These are phyloP conservation scores for Brachylomia viminalis DNA, from an alignment of 2,888 invertebrate genomes.

Conservation along the genomic window DNA sequence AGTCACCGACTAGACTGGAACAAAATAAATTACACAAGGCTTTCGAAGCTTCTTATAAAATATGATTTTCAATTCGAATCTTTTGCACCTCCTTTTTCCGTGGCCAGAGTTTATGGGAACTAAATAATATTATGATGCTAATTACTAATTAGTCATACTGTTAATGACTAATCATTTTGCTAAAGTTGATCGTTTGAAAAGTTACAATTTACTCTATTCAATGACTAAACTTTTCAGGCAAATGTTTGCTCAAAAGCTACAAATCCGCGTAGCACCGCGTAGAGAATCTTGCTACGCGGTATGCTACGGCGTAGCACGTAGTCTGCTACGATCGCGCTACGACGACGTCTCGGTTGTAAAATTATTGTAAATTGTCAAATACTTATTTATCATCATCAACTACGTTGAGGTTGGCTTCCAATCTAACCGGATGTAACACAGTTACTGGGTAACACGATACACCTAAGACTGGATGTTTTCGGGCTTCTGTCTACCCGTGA, in stretches of 20 bases:
- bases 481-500: background rate
- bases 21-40: background rate
- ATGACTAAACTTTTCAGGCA: background rate
- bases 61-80: background rate
- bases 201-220: background rate
- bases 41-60: background rate
- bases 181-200: background rate
- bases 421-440: background rate
- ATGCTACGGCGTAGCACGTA: conserved; percentile 25
- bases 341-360: background rate
- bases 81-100: background rate
- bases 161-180: background rate
- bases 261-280: background rate
- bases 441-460: background rate
- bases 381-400: background rate
- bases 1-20: background rate
- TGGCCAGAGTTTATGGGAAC: background rate
- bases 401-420: too few relatives aligned
- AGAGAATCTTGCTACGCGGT: background rate
- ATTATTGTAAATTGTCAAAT: background rate
- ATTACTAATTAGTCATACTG: background rate
- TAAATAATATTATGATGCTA: background rate
- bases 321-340: background rate
- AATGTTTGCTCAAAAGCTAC: background rate
- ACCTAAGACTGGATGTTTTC: background rate